Conservation (phyloP, 2,113 vertebrate species). For the Dipodomys merriami region DNA sequence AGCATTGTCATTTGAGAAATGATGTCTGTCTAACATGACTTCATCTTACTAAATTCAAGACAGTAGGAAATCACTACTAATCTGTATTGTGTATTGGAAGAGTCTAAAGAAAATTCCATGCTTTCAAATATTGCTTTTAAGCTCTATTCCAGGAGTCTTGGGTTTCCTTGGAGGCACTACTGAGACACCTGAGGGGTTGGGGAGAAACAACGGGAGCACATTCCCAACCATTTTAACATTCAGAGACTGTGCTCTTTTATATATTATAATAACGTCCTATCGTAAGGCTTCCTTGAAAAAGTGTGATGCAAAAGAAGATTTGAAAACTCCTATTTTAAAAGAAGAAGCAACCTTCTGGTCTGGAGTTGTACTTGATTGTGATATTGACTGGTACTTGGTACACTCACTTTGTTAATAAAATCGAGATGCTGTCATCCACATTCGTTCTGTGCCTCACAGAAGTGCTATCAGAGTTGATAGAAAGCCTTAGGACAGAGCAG, state of each 20-base stretch:
- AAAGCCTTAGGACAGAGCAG: constrained; percentile 40
- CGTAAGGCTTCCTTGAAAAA: not conserved
- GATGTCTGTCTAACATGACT: constrained; percentile 60
- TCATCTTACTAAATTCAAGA: constrained; percentile 66
- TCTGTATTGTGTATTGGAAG: not conserved
- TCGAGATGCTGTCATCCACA: constrained; percentile 43
- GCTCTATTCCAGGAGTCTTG: not conserved
- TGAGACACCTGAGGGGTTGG: not conserved
- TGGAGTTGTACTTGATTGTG: not conserved
- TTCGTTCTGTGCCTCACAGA: constrained; percentile 47
- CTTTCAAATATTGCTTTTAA: not conserved
- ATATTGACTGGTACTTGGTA: constrained; percentile 56
- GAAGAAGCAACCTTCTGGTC: not conserved
- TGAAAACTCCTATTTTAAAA: constrained; percentile 23
- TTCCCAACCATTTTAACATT: not conserved
- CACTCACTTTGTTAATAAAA: constrained; percentile 63
- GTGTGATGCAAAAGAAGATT: not conserved
- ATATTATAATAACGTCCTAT: not conserved
- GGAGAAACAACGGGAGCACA: not conserved
- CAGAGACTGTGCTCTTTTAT: not conserved
- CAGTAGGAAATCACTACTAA: constrained; percentile 51
- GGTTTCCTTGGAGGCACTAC: not conserved
- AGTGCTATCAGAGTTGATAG: constrained; percentile 52
- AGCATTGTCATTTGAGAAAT: constrained; percentile 37
- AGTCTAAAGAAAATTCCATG: not conserved